phyloP scores from a whole-genome alignment of 2,113 vertebrate genomes.

The Lipotes vexillifer region DNA sequence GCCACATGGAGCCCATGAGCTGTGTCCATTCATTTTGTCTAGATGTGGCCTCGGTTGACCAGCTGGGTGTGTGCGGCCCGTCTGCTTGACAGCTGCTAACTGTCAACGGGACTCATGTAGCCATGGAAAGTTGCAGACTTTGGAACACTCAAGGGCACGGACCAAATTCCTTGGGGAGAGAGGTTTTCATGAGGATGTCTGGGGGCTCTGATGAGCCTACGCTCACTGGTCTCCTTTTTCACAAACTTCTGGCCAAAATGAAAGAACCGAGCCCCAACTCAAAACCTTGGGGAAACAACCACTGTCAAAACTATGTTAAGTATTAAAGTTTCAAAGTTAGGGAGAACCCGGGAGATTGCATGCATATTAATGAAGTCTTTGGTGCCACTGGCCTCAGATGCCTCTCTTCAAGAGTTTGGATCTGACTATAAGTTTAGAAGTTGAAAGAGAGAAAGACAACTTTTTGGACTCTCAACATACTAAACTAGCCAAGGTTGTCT shows the following conservation, averaged over 20 bases:
- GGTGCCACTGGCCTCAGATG: neutral
- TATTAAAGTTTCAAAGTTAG: neutral
- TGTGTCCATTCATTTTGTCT: neutral
- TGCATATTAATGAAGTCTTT: neutral
- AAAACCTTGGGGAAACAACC: neutral
- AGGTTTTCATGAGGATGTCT: neutral
- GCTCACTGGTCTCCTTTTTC: neutral
- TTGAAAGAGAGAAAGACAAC: neutral
- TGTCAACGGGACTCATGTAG: constrained; percentile 16
- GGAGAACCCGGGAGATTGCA: neutral
- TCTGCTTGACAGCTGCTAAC: constrained; percentile 13
- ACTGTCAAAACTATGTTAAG: neutral
- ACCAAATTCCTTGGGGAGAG: neutral
- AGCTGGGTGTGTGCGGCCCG: neutral
- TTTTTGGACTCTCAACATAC: neutral
- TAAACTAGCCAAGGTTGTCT: neutral
- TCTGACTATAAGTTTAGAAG: neutral
- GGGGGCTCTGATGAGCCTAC: neutral
- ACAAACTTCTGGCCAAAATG: neutral
- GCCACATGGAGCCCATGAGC: neutral
- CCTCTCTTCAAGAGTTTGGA: neutral
- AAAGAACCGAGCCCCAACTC: neutral
- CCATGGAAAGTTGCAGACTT: neutral
- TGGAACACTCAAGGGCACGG: neutral
- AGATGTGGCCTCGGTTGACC: constrained; percentile 7